phyloP scores from a whole-genome alignment of 2,888 invertebrate species.

The Noctua pronuba region DNA sequence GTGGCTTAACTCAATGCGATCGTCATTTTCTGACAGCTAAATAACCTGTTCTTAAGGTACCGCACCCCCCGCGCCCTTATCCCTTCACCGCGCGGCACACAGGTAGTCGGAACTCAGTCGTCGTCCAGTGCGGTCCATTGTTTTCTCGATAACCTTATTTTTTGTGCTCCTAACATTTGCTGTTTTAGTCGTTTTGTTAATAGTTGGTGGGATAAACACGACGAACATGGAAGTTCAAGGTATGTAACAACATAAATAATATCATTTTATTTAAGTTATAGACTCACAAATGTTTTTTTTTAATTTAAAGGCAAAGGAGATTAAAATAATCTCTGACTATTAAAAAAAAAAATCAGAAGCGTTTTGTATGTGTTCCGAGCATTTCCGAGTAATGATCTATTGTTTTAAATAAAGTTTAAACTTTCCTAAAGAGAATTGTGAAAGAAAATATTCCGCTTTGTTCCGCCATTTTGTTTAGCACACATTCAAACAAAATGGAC shows the following conservation, averaged over 20 bases:
- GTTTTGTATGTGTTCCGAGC: slow-evolving; percentile 1
- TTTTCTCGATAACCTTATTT: not conserved
- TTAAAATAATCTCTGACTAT: not conserved
- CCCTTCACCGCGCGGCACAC: no score
- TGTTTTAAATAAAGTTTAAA: slow-evolving; percentile 9
- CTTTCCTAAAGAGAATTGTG: not conserved
- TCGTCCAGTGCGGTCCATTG: not conserved
- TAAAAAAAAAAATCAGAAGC: not conserved
- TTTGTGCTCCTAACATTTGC: not conserved
- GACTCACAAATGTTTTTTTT: not conserved
- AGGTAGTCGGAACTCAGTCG: not conserved
- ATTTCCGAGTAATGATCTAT: slow-evolving; percentile 8
- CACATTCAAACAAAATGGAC: not conserved
- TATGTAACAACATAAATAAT: not conserved
- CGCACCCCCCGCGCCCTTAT: no score
- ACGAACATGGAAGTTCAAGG: not conserved
- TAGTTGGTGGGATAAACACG: not conserved
- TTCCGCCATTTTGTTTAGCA: slow-evolving; percentile 17
- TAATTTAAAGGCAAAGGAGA: not conserved
- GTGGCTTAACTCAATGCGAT: no score
- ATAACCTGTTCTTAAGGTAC: no score
- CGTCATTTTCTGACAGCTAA: no score
- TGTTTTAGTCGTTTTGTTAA: not conserved
- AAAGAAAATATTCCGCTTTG: slow-evolving; percentile 7
- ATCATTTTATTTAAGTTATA: not conserved